phyloP scores from a whole-genome alignment of 2,797 vertebrate species.

The Hipposideros larvatus region DNA sequence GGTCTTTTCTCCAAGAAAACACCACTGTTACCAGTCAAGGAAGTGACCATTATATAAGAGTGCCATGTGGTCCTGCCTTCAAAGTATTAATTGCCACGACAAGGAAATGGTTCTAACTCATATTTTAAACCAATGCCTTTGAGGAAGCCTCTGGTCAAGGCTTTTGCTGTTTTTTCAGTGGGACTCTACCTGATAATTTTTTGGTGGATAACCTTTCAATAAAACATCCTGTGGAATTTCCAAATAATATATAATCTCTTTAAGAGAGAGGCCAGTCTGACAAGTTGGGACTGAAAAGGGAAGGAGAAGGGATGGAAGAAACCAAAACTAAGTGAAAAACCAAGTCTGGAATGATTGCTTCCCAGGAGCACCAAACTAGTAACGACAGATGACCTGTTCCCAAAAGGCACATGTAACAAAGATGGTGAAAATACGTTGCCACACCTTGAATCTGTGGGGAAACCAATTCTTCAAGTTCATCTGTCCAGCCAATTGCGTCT shows the following conservation, averaged over 20 bases:
- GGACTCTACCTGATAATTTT: not conserved
- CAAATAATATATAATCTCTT: not conserved
- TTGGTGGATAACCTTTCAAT: not conserved
- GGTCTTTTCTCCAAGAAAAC: conserved; percentile 64
- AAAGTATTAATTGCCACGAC: not conserved
- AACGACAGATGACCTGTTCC: not conserved
- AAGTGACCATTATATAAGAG: conserved; percentile 1
- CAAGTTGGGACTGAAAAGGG: not conserved
- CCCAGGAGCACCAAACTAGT: not conserved
- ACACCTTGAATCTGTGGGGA: not conserved
- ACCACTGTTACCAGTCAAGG: conserved; percentile 58
- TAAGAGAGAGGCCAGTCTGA: not conserved
- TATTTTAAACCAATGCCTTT: not conserved
- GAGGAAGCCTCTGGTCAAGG: not conserved
- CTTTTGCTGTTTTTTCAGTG: not conserved
- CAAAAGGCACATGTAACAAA: not conserved
- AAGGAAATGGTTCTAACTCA: conserved; percentile 13
- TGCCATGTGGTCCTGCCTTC: conserved; percentile 27
- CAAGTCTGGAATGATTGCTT: not conserved
- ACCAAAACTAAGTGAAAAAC: not conserved
- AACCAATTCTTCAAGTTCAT: too few relatives aligned
- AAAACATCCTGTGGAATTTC: not conserved
- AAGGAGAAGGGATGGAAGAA: not conserved
- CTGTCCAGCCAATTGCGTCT: too few relatives aligned
- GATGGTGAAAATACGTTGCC: fast-evolving